Percentiles rank a stretch among this genome's conserved stretches.
phyloP scores from a whole-genome alignment of 2,797 vertebrate genomes.

The Epinephelus awoara region DNA sequence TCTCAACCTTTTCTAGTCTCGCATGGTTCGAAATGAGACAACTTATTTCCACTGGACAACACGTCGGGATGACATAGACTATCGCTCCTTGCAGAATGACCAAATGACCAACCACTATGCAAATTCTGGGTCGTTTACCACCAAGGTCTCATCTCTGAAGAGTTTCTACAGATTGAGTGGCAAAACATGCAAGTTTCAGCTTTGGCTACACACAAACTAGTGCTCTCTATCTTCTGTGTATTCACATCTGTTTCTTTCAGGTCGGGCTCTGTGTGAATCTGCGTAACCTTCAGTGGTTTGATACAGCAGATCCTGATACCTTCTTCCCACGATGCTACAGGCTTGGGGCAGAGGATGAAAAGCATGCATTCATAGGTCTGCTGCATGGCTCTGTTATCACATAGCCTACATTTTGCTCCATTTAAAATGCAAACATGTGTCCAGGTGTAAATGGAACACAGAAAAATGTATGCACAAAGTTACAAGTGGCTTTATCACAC shows the following conservation, averaged over 20 bases:
- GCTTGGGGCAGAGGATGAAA: conserved; percentile 88
- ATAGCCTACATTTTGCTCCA: background rate
- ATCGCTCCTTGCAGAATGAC: conserved; percentile 84
- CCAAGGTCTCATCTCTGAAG: conserved; percentile 86
- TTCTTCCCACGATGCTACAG: conserved; percentile 96
- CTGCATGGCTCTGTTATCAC: background rate
- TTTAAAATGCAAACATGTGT: background rate
- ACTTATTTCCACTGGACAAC: conserved; percentile 92
- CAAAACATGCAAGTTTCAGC: background rate
- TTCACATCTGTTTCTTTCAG: conserved; percentile 69
- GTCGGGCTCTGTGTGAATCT: conserved; percentile 92
- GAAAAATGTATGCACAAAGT: background rate
- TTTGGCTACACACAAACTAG: background rate
- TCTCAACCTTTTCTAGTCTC: conserved; percentile 82
- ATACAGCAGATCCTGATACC: conserved; percentile 87
- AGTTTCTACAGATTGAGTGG: background rate
- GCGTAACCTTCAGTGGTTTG: conserved; percentile 91
- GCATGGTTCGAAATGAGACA: conserved; percentile 87
- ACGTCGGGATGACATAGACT: conserved; percentile 81
- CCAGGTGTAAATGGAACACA: background rate
- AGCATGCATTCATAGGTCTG: conserved; percentile 91
- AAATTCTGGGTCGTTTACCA: conserved; percentile 88
- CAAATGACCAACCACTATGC: conserved; percentile 92
- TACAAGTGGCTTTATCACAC: background rate
- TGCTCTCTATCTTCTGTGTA: background rate